phyloP scores from a whole-genome alignment of 2,888 invertebrate species.

The Eilema depressum region DNA sequence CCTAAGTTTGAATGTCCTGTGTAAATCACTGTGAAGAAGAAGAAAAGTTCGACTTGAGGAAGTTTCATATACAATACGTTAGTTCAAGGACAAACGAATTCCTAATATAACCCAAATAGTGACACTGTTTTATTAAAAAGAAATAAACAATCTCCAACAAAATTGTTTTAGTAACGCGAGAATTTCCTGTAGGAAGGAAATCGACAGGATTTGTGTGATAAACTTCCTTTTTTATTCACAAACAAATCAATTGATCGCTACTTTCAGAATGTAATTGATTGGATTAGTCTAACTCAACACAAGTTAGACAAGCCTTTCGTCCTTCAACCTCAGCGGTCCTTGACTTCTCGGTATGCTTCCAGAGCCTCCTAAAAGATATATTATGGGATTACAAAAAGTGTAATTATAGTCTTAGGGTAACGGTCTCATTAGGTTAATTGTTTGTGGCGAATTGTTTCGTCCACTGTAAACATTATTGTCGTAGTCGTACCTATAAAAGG shows the following conservation, averaged over 20 bases:
- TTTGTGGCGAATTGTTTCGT: background rate
- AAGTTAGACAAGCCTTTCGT: conserved; percentile 27
- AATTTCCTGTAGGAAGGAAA: too few species aligned
- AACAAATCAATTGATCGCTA: conserved; percentile 13
- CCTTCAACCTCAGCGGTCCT: conserved; percentile 49
- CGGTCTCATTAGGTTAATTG: background rate
- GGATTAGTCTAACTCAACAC: conserved; percentile 10
- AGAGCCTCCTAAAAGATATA: conserved; percentile 45
- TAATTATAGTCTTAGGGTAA: background rate
- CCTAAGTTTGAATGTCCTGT: too few species aligned
- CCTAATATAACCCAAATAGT: too few species aligned
- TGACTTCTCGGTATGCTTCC: conserved; percentile 46
- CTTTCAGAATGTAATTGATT: conserved; percentile 37
- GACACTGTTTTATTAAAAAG: too few species aligned
- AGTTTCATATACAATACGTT: too few species aligned
- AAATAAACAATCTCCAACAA: background rate
- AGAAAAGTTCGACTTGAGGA: too few species aligned
- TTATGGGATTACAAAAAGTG: conserved; percentile 27
- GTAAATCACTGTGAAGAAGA: too few species aligned
- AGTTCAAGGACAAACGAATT: too few species aligned
- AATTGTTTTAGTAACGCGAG: background rate
- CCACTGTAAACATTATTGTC: background rate
- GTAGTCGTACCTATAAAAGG: background rate
- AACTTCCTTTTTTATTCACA: background rate
- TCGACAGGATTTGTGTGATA: background rate